Percentiles rank a stretch among this genome's conserved stretches.
Conservation (phyloP, 2,113 vertebrate genomes). For the Myrmecobius fasciatus region DNA sequence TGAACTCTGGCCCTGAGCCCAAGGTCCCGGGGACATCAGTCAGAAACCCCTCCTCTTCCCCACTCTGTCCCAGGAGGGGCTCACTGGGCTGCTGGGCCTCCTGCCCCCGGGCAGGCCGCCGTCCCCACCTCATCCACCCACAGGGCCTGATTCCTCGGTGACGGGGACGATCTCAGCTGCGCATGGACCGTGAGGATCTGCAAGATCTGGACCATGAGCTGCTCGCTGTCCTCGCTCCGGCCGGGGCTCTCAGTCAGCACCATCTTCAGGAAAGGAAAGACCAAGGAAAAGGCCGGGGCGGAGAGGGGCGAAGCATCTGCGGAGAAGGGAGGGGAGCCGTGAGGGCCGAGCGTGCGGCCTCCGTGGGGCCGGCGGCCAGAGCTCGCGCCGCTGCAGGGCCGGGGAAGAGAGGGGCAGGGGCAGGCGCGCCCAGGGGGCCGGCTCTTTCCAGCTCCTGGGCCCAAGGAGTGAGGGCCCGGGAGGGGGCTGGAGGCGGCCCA, state of each 20-base stretch:
- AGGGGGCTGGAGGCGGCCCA: neutral
- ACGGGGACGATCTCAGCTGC: conserved; percentile 87
- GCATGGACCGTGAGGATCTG: conserved; percentile 91
- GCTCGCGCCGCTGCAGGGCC: neutral
- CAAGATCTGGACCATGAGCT: conserved; percentile 88
- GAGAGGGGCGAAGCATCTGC: conserved; percentile 83
- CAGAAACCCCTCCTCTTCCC: neutral
- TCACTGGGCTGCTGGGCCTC: neutral
- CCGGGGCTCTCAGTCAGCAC: conserved; percentile 89
- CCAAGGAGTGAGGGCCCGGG: neutral
- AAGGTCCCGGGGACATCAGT: too few species aligned
- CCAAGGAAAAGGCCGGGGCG: conserved; percentile 90
- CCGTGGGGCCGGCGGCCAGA: neutral
- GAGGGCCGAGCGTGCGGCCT: neutral
- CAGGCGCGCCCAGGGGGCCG: neutral
- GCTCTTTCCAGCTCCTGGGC: neutral
- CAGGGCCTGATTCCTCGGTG: conserved; percentile 65
- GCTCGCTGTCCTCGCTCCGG: conserved; percentile 89
- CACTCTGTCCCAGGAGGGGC: neutral
- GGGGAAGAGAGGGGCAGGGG: accelerated
- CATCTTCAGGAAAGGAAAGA: conserved; percentile 94
- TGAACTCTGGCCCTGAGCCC: neutral
- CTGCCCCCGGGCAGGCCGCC: neutral
- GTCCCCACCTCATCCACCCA: conserved; percentile 91
- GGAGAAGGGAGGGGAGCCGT: neutral